Conservation (phyloP, 2,797 vertebrate species). For the Smutsia temminckii region DNA sequence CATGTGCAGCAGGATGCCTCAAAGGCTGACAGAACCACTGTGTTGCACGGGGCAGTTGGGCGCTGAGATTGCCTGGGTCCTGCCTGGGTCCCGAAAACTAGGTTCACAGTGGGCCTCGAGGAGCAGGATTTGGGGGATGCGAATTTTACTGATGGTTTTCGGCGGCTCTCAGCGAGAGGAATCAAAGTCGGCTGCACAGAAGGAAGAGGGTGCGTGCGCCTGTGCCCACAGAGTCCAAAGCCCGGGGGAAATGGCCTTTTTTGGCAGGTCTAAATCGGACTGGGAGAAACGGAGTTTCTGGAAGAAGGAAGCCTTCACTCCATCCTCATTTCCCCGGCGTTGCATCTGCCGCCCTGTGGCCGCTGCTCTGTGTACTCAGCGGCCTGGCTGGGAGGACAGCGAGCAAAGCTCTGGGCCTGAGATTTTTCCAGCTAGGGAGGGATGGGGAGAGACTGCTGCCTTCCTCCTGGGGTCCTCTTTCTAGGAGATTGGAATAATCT, state of each 20-base stretch:
- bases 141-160: neutral
- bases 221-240: neutral
- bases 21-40: neutral
- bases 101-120: neutral
- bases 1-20: neutral
- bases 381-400: neutral
- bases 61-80: neutral
- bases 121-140: neutral
- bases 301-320: neutral
- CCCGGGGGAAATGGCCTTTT: neutral
- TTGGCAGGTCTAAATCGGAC: neutral
- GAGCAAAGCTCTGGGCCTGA: neutral
- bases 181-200: neutral
- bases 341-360: conserved; percentile 59
- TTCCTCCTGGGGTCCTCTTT: neutral
- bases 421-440: neutral
- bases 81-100: neutral
- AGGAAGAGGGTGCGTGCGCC: neutral
- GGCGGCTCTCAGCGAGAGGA: neutral
- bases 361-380: neutral
- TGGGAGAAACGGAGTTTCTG: neutral
- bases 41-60: neutral
- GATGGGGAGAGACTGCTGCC: neutral
- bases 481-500: neutral
- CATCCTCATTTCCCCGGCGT: neutral